Base-by-base conservation (phyloP, 2,888 invertebrate genomes). In the Eucera pruinosa region DNA sequence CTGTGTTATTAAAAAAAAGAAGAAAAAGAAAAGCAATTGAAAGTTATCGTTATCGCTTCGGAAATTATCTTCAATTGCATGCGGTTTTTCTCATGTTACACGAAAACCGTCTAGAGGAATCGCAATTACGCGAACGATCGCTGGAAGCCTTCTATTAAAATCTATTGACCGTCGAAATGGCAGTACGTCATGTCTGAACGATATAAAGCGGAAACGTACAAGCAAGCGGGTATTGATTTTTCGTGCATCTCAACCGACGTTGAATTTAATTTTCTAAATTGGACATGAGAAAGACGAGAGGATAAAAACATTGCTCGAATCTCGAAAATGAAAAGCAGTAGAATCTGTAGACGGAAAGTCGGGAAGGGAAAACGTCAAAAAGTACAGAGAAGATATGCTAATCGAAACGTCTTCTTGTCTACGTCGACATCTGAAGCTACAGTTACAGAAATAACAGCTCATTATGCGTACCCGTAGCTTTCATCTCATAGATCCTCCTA, bases 261-360 rank as follows among this genome's bases (percentile, higher is more conserved):
- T 54, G 41, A 66, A 66, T 75, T 66, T 75, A 66, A 75, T 74
- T 74, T 75, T 74, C 47, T 60, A 58, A 66, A 75, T 75, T 74
- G 75, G 33, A 54, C 52, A 41, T 23, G 58, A 60, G 45, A 60
- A 58, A 45, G 74, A 54, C 58, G 45, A 75, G 41, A 25, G 41
- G 45, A 52, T 65, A 66, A 74, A 60, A 74, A 60, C 75, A 58
- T 60, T 47, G 52, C 65, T 57, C 3, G 43, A 25, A 64, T 36
- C 18, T 18, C 41, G 30, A 74, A 54, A 66, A 75, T 52, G n/a
- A 33, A 52, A 18, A 36, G 52, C 52, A 25, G 45, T n/a, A 23
- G 45, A 47, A 73, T 27, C 57, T 20, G 6, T 13, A 7, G 36
- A 27, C 9, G 5, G 13, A 2, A 3, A 27, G 4, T 5, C 23